Percentiles rank a stretch among this genome's conserved stretches.
These are phyloP conservation scores for Actenoides lindsayi DNA, from an alignment of 2,113 vertebrate genomes.

Conservation along the genomic window DNA sequence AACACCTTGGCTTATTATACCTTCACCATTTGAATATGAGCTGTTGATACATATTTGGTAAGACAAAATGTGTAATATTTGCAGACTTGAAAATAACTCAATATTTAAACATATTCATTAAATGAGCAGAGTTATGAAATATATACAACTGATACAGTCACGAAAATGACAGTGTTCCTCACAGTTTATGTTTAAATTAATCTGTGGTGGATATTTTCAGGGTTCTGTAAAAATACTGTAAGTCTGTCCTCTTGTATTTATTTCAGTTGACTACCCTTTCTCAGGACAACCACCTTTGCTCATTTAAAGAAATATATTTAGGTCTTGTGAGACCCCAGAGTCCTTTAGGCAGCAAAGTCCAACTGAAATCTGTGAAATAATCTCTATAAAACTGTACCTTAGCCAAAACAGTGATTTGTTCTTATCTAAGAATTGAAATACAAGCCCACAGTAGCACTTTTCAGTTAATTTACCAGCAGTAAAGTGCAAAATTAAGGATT, in stretches of 20 bases:
- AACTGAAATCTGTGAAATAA: background rate
- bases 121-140: background rate
- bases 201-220: background rate
- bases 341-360: background rate
- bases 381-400: background rate
- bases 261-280: background rate
- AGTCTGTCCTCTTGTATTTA: background rate
- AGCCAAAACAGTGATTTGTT: background rate
- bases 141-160: background rate
- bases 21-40: background rate
- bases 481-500: background rate
- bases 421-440: background rate
- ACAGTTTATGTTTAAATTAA: background rate
- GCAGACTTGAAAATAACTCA: background rate
- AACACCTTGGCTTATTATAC: constrained; percentile 12
- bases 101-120: background rate
- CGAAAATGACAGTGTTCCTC: background rate
- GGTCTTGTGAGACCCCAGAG: background rate
- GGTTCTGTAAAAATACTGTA: background rate
- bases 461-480: background rate
- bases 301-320: background rate
- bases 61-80: background rate
- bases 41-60: background rate
- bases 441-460: background rate
- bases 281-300: background rate